Base-by-base conservation (phyloP, 2,888 invertebrate genomes). In the Rapana venosa region DNA sequence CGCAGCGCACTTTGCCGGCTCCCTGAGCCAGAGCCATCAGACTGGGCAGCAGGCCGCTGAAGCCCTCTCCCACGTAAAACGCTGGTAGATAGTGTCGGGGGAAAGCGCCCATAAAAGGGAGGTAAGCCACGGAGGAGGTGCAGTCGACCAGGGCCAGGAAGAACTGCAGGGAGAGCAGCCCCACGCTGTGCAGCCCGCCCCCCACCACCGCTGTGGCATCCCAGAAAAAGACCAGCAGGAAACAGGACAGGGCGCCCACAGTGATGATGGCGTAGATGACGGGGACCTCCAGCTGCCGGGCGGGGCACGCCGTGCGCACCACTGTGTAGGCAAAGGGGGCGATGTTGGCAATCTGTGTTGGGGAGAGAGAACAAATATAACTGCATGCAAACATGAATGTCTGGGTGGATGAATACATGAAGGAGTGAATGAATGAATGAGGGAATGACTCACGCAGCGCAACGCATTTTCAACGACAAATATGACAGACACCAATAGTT, bases 61-160 rank as follows among this genome's bases (percentile, higher is more conserved):
- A 93, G 0, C 95, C 95, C 87, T 94, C 95, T 17, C 95, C 95
- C 11, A 94, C 97, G 92, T 98, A 97, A 95, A 98, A 98, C 0
- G 98, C 98, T 1, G 97, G 97, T 93, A 98, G 97, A 95, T 98
- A 98, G 87, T 97, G 97, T 90, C 97, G 97, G 58, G 96, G 95
- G 95, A 97, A 98, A 93, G 95, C 93, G 0, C 96, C 97, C 97
- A 98, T 97, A 96, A 98, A 98, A 11, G 98, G 98, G 96, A 98
- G 97, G 95, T 98, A 98, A 22, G 98, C 96, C 90, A 98, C 98
- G 0, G 98, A 98, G 92, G 98, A 98, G 32, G 98, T 98, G 95
- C 98, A 98, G 92, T 98, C 98, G n/a, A 98, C 97, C 58, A 97
- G 96, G 22, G 97, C 97, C 91, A 97, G 97, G 94, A 97, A 97